A percentile compares a stretch with the other conserved stretches of the same genome.
Conservation (phyloP, 2,113 vertebrate species). For the Macrotus californicus region DNA sequence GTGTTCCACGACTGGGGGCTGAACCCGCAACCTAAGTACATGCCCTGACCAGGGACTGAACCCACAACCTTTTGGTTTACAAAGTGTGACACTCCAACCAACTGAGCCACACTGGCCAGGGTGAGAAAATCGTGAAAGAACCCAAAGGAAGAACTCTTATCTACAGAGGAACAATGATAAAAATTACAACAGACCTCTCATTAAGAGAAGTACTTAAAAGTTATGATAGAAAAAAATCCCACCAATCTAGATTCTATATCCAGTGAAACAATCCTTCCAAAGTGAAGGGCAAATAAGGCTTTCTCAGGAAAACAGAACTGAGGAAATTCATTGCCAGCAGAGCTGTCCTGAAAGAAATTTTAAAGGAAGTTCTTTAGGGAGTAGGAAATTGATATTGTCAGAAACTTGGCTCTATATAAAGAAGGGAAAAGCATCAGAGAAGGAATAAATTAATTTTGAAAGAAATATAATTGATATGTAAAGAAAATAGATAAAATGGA, state of each 20-base stretch:
- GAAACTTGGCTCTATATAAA: background rate
- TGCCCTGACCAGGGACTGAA: too few relatives aligned
- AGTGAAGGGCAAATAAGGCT: background rate
- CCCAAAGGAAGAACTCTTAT: background rate
- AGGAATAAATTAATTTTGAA: background rate
- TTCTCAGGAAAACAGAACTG: background rate
- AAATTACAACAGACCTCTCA: background rate
- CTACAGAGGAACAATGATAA: background rate
- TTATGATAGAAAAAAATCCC: background rate
- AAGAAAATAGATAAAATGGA: background rate
- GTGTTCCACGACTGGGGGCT: too few relatives aligned
- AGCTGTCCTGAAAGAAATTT: background rate
- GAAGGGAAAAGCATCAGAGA: background rate
- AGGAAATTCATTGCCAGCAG: background rate
- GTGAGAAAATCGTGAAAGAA: background rate
- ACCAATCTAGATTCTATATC: background rate
- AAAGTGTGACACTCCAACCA: too few relatives aligned
- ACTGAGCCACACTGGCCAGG: too few relatives aligned
- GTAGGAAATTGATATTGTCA: background rate
- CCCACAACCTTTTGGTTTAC: too few relatives aligned
- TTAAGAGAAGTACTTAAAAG: background rate
- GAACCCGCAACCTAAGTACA: too few relatives aligned
- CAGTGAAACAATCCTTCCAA: background rate
- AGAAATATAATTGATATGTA: background rate
- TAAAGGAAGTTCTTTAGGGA: background rate